phyloP scores from a whole-genome alignment of 2,888 invertebrate species.

The Tortrix viridana region DNA sequence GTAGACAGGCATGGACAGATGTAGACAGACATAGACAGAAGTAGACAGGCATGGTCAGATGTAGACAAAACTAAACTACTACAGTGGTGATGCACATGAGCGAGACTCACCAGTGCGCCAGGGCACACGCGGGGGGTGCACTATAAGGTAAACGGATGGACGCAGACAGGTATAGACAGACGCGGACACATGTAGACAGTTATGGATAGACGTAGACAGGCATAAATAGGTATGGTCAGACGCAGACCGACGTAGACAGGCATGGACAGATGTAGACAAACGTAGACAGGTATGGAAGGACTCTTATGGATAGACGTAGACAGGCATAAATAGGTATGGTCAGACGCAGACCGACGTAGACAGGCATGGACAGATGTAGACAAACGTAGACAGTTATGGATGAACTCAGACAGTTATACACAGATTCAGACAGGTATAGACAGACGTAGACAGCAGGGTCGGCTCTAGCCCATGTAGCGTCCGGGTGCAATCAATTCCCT shows the following conservation, averaged over 20 bases:
- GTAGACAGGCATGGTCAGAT: too few species aligned
- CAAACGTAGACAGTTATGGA: too few species aligned
- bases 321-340: too few species aligned
- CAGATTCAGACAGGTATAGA: too few species aligned
- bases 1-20: too few species aligned
- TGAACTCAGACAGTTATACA: too few species aligned
- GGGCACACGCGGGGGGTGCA: conserved; percentile 72
- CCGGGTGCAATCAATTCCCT: too few species aligned
- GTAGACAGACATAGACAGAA: too few species aligned
- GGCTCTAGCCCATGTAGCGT: too few species aligned
- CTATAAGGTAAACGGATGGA: conserved; percentile 60
- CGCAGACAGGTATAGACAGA: not conserved
- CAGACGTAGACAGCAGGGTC: too few species aligned
- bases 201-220: not conserved
- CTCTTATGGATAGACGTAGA: not conserved
- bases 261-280: too few species aligned
- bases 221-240: not conserved
- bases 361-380: not conserved
- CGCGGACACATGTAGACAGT: not conserved
- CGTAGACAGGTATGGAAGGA: too few species aligned
- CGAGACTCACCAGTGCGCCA: conserved; percentile 69
- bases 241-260: not conserved
- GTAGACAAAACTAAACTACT: conserved; percentile 70
- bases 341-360: not conserved
- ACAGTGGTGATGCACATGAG: conserved; percentile 74